Evolutionary conservation across 1,140 invertebrate species (phyloP), one percentile per base, ranked within the genome.

Genomic region (Telenomus remus): DNA sequence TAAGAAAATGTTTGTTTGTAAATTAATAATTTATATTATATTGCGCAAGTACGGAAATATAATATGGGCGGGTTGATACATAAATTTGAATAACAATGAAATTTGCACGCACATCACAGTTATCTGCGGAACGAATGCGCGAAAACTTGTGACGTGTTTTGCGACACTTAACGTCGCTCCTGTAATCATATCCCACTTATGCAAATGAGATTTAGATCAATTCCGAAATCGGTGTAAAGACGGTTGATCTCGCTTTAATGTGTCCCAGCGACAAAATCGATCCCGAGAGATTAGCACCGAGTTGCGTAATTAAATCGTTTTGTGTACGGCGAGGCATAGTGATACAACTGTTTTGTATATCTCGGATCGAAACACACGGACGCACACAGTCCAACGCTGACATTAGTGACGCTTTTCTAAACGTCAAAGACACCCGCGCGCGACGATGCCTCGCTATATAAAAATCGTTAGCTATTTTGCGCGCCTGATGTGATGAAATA

Each of bases 241-340:
- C 46, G 63, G n/a, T 80, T 84, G 80, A 86, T 84, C 80, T 80
- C 73, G 46, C 68, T 84, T 85, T 85, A 83, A 85, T 86, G 68
- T 44, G 13, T 74, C 80, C 76, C 42, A 66, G 46, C 19, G 6
- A 66, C 54, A 74, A 61, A 61, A 74, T 74, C 48, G 37, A 72
- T 72, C 55, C 44, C 63, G 78, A 79, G 47, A 71, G 60, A 78
- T 79, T 79, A 74, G 70, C 48, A 57, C 19, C 2, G 19, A 27
- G 19, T 68, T 74, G 53, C 54, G 37, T 19, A 75, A 69, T 75
- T 75, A 66, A 69, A 54, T 55, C 15, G 37, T 55, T 37, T 19
- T 10, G 44, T 10, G 44, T 34, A 33, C 19, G 19, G 19, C 50
- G n/a, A n/a, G 43, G 15, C 47, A 51, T 59, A 34, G 46, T 0